These are phyloP conservation scores for Drosophila teissieri DNA, from an alignment of 1,140 invertebrate species.

Conservation along the genomic window DNA sequence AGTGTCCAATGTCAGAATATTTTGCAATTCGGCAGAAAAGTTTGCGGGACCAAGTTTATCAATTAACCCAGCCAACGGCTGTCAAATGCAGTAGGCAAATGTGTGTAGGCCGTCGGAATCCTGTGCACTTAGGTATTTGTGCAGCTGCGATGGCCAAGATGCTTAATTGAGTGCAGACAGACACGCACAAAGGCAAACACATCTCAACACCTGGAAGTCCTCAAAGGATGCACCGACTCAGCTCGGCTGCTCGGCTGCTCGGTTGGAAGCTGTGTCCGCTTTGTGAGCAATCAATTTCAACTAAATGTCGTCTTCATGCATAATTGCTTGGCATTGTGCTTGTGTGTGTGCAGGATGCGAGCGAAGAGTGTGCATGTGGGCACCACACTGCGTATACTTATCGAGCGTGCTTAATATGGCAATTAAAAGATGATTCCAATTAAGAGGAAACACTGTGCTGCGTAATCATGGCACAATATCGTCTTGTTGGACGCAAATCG, in stretches of 20 bases:
- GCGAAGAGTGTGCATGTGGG: background rate
- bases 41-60: constrained; percentile 24
- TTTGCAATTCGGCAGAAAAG: constrained; percentile 7
- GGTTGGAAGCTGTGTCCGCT: constrained; percentile 44
- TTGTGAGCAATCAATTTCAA: constrained; percentile 72
- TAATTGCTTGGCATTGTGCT: constrained; percentile 63
- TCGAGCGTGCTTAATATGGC: constrained; percentile 69
- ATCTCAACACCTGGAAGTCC: constrained; percentile 61
- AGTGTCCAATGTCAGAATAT: constrained; percentile 8
- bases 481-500: constrained; percentile 44
- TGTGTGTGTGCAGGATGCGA: constrained; percentile 10
- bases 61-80: constrained; percentile 47
- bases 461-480: constrained; percentile 58
- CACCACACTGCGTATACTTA: constrained; percentile 54
- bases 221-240: constrained; percentile 36
- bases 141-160: constrained; percentile 24
- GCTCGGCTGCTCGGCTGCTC: constrained; percentile 22
- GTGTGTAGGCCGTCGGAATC: constrained; percentile 49
- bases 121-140: constrained; percentile 54
- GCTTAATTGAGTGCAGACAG: constrained; percentile 63
- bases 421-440: constrained; percentile 79
- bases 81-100: constrained; percentile 40
- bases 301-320: constrained; percentile 71
- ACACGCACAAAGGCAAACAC: constrained; percentile 34
- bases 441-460: constrained; percentile 59